Evolutionary conservation across 2,888 invertebrate species (phyloP), one percentile per base, ranked within the genome.

Genomic region (Leptothorax acervorum): DNA sequence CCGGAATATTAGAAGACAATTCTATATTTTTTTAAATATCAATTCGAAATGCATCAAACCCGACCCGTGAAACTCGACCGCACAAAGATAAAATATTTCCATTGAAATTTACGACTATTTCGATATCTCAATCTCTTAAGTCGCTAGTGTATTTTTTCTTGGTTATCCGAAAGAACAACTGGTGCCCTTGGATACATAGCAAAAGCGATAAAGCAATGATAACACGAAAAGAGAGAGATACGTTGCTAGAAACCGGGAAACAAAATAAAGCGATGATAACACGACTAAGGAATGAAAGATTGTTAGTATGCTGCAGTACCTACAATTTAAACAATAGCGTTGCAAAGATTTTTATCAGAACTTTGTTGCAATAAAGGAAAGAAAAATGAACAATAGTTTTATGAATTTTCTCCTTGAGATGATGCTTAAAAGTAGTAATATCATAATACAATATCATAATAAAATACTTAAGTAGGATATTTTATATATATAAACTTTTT

Each of bases 181-280:
- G 1, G 11, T 65, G 35, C 3, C 35, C 53, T 65, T 65, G 39
- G 2, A 28, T 45, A 60, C 6, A 23, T 18, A 42, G 15, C 15
- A 42, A 55, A 65, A 57, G 15, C 18, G 78, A 78, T 78, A 78
- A 78, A 42, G n/a, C n/a, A 9, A 78, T 57, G 55, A 78, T 78
- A 78, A 68, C 53, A 48, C 28, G 15, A 66, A 35, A 39, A 48
- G n/a, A 4, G n/a, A 11, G 31, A 76, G 23, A 65, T 66, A 53
- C 1, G 12, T 57, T 3, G 70, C 35, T 39, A 31, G 4, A 9
- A 53, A 53, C n/a, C 1, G 15, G 39, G 12, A 42, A 39, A 63
- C 0, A 39, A 42, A 51, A 23, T 18, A 74, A 51, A 42, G 28
- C 1, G 8, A 55, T 39, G 11, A 53, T n/a, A 73, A 48, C 45